Conservation (phyloP, 2,797 vertebrate genomes). For the Microctenopoma lineatum region DNA sequence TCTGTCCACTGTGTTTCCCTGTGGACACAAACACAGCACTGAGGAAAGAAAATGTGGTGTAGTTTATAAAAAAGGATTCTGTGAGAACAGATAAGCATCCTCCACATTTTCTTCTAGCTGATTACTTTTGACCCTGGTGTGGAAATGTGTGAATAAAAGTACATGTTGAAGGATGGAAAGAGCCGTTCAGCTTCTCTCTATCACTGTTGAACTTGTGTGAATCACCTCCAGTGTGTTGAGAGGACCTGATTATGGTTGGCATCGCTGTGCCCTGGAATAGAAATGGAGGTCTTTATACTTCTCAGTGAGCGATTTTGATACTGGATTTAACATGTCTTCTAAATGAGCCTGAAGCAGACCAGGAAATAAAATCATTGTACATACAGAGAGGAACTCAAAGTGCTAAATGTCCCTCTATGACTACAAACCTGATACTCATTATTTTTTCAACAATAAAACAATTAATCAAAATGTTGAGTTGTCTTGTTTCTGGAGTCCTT, state of each 20-base stretch:
- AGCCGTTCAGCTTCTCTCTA: not conserved
- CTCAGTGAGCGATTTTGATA: constrained; percentile 14
- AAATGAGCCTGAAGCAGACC: constrained; percentile 56
- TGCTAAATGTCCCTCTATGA: constrained; percentile 23
- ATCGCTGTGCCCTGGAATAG: not conserved
- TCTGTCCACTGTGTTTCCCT: not conserved
- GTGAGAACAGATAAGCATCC: no score
- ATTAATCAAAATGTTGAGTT: constrained; percentile 20
- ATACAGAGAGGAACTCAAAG: constrained; percentile 41
- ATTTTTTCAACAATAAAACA: constrained; percentile 66
- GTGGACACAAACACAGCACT: constrained; percentile 8
- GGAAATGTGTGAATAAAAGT: constrained; percentile 2
- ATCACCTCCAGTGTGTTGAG: not conserved
- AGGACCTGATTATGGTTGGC: not conserved
- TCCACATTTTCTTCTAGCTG: not conserved
- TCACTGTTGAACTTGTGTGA: not conserved
- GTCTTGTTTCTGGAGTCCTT: not conserved
- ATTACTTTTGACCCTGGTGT: constrained; percentile 12
- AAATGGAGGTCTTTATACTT: constrained; percentile 9
- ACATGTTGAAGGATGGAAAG: constrained; percentile 1
- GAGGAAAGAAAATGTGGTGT: not conserved
- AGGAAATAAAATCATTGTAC: constrained; percentile 42
- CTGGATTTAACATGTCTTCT: constrained; percentile 50
- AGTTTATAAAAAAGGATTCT: not conserved
- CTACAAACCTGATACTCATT: constrained; percentile 45